Percentiles rank a stretch among this genome's conserved stretches.
Evolutionary conservation across 2,888 invertebrate genomes (phyloP).

Genomic region (Ormia ochracea): DNA sequence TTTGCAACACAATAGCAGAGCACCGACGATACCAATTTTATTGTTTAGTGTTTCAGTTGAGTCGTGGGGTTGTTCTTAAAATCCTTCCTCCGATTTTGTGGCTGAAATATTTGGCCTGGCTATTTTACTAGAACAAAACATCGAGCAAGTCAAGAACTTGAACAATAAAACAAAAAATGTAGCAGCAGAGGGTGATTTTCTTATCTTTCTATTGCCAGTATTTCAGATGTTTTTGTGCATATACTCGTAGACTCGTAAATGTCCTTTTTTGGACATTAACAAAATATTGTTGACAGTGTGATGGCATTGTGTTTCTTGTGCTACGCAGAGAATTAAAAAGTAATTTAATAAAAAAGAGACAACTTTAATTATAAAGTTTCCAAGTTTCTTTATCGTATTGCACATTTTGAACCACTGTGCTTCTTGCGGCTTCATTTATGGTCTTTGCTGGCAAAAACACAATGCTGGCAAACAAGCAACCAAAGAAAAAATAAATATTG

Average conservation of each 20-base stretch:
- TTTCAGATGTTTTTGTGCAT: conserved; percentile 49
- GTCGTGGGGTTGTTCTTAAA: not conserved
- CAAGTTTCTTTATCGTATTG: not conserved
- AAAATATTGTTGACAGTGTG: conserved; percentile 44
- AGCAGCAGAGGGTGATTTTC: conserved; percentile 36
- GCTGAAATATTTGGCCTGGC: not conserved
- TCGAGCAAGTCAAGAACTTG: not conserved
- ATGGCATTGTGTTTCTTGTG: not conserved
- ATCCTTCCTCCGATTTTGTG: not conserved
- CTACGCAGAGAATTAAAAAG: too few relatives aligned
- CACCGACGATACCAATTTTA: conserved; percentile 5
- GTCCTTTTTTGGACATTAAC: conserved; percentile 30
- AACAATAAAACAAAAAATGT: conserved; percentile 13
- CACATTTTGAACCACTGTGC: conserved; percentile 4
- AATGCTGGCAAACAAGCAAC: conserved; percentile 15
- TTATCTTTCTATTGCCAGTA: conserved; percentile 50
- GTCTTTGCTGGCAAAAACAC: not conserved
- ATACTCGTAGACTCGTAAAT: conserved; percentile 26
- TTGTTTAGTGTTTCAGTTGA: not conserved
- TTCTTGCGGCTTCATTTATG: conserved; percentile 11
- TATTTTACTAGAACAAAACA: conserved; percentile 21
- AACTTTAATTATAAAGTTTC: too few relatives aligned
- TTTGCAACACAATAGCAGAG: not conserved
- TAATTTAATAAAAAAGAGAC: too few relatives aligned
- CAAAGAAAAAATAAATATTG: conserved; percentile 13